These are phyloP conservation scores for Oceanodroma tethys DNA, from an alignment of 2,113 vertebrate species.

Conservation along the genomic window DNA sequence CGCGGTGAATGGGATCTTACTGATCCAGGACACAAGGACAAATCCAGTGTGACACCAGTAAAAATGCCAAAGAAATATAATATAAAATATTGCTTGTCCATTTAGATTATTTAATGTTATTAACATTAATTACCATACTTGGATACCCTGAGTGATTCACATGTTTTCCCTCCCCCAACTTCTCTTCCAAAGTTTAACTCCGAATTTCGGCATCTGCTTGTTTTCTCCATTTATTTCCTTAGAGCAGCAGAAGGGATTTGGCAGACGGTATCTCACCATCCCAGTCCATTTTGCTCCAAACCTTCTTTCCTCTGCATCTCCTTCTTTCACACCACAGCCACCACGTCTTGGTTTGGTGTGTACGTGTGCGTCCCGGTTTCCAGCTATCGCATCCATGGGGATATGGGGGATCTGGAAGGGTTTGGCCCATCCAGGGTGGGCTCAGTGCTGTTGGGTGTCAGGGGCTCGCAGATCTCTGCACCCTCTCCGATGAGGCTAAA, in stretches of 20 bases:
- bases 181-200: background rate
- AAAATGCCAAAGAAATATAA: conserved; percentile 30
- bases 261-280: background rate
- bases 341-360: background rate
- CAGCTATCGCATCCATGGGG: background rate
- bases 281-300: background rate
- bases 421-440: background rate
- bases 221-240: background rate
- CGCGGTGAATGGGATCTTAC: background rate
- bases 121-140: conserved; percentile 34
- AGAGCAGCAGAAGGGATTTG: background rate
- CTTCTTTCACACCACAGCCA: background rate
- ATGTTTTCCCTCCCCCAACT: background rate
- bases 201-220: background rate
- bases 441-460: background rate
- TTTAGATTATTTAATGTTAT: conserved; percentile 52
- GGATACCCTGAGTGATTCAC: background rate
- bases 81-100: conserved; percentile 49
- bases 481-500: background rate
- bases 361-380: background rate
- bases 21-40: conserved; percentile 24
- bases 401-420: background rate
- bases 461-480: background rate
- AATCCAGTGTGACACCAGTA: conserved; percentile 5
- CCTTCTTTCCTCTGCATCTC: background rate